Conservation (phyloP, 1,140 invertebrate genomes). For the Prorops nasuta region DNA sequence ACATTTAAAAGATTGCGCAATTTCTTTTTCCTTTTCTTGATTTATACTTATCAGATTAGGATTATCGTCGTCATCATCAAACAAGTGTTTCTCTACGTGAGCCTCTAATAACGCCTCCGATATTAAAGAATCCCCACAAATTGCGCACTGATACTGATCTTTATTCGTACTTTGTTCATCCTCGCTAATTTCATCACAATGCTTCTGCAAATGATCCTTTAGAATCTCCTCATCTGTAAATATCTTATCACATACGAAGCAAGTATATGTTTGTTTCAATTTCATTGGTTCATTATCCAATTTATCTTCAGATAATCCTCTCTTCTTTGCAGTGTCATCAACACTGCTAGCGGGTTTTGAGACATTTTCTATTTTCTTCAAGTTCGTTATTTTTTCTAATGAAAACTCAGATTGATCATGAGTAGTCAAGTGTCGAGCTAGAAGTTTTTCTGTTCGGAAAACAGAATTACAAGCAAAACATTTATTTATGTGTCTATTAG, state of each 20-base stretch:
- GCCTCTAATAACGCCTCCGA: slow-evolving; percentile 39
- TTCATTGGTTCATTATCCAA: neutral
- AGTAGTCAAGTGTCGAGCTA: slow-evolving; percentile 27
- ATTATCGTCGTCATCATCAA: slow-evolving; percentile 49
- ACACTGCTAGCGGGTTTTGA: neutral
- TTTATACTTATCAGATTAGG: slow-evolving; percentile 44
- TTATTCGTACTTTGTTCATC: slow-evolving; percentile 33
- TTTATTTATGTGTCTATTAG: slow-evolving; percentile 23
- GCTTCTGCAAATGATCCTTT: slow-evolving; percentile 51
- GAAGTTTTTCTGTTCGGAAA: slow-evolving; percentile 33
- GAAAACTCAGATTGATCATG: slow-evolving; percentile 28
- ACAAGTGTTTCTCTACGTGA: slow-evolving; percentile 47
- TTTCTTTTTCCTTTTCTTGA: slow-evolving; percentile 12
- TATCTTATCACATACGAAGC: slow-evolving; percentile 51
- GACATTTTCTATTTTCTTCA: slow-evolving; percentile 8
- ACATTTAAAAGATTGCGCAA: slow-evolving; percentile 29
- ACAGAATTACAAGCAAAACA: slow-evolving; percentile 34
- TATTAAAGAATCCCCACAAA: slow-evolving; percentile 43
- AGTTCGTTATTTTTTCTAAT: slow-evolving; percentile 17
- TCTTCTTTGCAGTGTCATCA: neutral
- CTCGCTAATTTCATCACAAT: slow-evolving; percentile 50
- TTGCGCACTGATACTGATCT: slow-evolving; percentile 47
- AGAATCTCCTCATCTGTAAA: slow-evolving; percentile 46
- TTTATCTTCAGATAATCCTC: neutral
- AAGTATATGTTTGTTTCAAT: slow-evolving; percentile 30